phyloP scores from a whole-genome alignment of 1,140 invertebrate genomes.

The Anastatus disparis region DNA sequence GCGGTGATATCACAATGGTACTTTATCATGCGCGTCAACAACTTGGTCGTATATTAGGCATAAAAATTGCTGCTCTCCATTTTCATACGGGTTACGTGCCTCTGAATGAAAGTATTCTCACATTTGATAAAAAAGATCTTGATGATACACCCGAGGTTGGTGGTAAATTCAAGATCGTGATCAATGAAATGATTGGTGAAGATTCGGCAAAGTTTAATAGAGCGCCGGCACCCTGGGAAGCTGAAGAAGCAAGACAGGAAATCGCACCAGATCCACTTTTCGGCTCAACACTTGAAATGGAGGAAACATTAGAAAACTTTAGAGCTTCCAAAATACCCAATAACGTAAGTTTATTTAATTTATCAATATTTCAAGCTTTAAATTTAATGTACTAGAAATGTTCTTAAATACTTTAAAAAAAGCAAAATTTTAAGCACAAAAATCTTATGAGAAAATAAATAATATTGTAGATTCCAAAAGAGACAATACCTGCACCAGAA shows the following conservation, averaged over 20 bases:
- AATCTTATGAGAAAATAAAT: no score
- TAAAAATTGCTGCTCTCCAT: conserved; percentile 89
- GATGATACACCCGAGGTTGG: conserved; percentile 83
- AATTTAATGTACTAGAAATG: neutral
- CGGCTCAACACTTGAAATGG: conserved; percentile 82
- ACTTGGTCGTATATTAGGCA: conserved; percentile 83
- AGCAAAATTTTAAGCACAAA: neutral
- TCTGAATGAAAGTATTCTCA: conserved; percentile 77
- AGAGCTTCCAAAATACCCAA: conserved; percentile 55
- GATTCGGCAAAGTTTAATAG: conserved; percentile 72
- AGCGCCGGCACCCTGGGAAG: conserved; percentile 80
- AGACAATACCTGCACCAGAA: neutral
- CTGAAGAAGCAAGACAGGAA: conserved; percentile 59
- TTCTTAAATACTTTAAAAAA: neutral
- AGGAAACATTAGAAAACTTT: conserved; percentile 85
- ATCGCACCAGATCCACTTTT: conserved; percentile 75
- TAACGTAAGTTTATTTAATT: conserved; percentile 40
- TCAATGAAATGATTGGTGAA: conserved; percentile 79
- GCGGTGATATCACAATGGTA: conserved; percentile 85
- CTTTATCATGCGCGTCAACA: conserved; percentile 89
- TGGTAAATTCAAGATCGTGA: conserved; percentile 76
- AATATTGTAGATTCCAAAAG: conserved; percentile 32
- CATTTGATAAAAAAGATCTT: conserved; percentile 80
- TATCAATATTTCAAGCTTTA: neutral
- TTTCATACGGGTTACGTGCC: conserved; percentile 89